Evolutionary conservation across 37 sponge, comb jelly and placozoan genomes (phyloP).

Genomic region (Spongilla lacustris): DNA sequence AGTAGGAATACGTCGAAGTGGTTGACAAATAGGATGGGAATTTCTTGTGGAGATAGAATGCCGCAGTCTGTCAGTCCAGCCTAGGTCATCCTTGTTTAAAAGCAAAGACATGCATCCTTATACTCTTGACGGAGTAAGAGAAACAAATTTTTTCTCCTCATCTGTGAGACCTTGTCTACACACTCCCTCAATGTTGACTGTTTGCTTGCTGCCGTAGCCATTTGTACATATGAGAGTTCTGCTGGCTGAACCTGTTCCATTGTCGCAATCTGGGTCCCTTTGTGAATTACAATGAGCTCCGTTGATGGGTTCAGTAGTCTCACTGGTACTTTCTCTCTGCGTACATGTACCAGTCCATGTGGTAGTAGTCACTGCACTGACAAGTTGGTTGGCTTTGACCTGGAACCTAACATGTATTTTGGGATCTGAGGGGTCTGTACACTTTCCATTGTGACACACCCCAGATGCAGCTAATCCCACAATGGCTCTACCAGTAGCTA

Average conservation of each 20-base stretch:
- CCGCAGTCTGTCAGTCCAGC: slow-evolving; percentile 6
- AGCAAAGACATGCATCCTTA: slow-evolving; percentile 6
- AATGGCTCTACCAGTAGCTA: too few species aligned
- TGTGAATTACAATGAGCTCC: not conserved
- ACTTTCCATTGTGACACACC: too few species aligned
- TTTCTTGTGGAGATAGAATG: slow-evolving; percentile 13
- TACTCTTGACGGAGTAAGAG: slow-evolving; percentile 1
- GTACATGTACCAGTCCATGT: not conserved
- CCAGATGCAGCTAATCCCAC: too few species aligned
- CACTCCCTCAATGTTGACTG: not conserved
- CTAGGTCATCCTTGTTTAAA: not conserved
- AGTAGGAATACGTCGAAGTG: slow-evolving; percentile 6
- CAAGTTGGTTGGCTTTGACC: too few species aligned
- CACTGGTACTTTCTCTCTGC: not conserved
- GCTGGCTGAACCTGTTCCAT: slow-evolving; percentile 5
- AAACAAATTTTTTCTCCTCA: not conserved
- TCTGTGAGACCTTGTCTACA: not conserved
- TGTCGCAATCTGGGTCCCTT: slow-evolving; percentile 15
- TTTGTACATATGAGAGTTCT: not conserved
- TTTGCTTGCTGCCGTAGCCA: not conserved
- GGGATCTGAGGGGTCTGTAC: too few species aligned
- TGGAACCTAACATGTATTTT: too few species aligned
- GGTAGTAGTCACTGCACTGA: not conserved
- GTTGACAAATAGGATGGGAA: slow-evolving; percentile 7
- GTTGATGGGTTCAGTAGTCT: slow-evolving; percentile 15